Percentiles rank a stretch among this genome's conserved stretches.
phyloP scores from a whole-genome alignment of 2,888 invertebrate species.

The Spodoptera exigua region DNA sequence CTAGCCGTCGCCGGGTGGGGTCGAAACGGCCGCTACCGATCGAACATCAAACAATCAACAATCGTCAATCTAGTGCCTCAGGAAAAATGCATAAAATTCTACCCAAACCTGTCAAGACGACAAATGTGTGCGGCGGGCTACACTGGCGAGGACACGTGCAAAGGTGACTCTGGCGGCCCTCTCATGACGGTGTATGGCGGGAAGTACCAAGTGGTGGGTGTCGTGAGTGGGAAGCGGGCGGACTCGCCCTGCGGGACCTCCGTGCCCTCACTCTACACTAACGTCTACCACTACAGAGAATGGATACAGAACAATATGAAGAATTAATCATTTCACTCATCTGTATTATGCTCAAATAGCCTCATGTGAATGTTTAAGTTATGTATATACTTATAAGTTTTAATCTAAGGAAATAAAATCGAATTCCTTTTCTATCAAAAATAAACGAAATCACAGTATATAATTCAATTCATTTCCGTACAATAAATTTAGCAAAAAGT shows the following conservation, averaged over 20 bases:
- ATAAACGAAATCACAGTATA: slow-evolving; percentile 35
- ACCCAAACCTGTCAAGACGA: slow-evolving; percentile 70
- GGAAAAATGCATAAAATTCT: slow-evolving; percentile 71
- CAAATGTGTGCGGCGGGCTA: slow-evolving; percentile 83
- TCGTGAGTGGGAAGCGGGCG: slow-evolving; percentile 83
- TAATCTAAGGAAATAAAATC: no score
- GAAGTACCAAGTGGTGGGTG: slow-evolving; percentile 78
- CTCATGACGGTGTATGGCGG: slow-evolving; percentile 80
- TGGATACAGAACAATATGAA: slow-evolving; percentile 75
- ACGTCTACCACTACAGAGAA: slow-evolving; percentile 77
- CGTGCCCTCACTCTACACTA: slow-evolving; percentile 82
- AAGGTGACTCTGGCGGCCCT: slow-evolving; percentile 85
- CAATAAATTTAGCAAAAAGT: slow-evolving; percentile 40
- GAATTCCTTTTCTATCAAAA: slow-evolving; percentile 7
- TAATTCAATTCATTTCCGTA: slow-evolving; percentile 38
- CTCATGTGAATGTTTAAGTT: not conserved
- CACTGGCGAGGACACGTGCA: slow-evolving; percentile 82
- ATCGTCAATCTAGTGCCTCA: slow-evolving; percentile 79
- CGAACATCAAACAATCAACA: slow-evolving; percentile 80
- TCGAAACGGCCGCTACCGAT: slow-evolving; percentile 74
- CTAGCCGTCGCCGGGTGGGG: slow-evolving; percentile 84
- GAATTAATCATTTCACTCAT: slow-evolving; percentile 49
- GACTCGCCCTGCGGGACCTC: slow-evolving; percentile 81
- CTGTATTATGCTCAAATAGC: slow-evolving; percentile 5
- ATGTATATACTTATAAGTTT: no score